Evolutionary conservation across 2,797 vertebrate species (phyloP).

Genomic region (Helarctos malayanus): DNA sequence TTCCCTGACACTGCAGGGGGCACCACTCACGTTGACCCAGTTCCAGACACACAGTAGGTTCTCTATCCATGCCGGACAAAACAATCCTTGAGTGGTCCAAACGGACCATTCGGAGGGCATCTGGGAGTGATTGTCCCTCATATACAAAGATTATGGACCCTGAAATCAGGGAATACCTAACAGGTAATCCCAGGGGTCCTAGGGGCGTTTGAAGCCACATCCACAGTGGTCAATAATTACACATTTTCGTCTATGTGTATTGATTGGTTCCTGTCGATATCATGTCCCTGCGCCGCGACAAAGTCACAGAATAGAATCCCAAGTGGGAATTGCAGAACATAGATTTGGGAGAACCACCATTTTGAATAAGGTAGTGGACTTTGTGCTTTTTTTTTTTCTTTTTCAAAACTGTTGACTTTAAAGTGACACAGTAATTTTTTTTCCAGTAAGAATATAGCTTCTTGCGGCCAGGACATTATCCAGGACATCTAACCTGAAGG

Average conservation of each 20-base stretch:
- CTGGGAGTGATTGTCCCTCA: background rate
- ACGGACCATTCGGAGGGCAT: background rate
- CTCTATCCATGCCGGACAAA: background rate
- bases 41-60: background rate
- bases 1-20: background rate
- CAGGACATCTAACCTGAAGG: constrained; percentile 44
- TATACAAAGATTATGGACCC: background rate
- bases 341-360: background rate
- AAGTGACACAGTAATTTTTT: constrained; percentile 39
- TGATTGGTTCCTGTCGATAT: constrained; percentile 38
- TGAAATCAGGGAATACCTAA: background rate
- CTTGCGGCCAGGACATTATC: background rate
- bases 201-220: background rate
- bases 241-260: background rate
- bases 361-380: constrained; percentile 55
- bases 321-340: background rate
- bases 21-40: background rate
- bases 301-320: constrained; percentile 17
- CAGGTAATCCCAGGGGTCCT: background rate
- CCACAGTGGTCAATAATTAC: background rate
- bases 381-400: background rate
- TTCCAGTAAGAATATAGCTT: constrained; percentile 21
- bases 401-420: constrained; percentile 58
- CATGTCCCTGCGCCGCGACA: background rate
- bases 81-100: background rate